Percentiles rank a stretch among this genome's conserved stretches.
phyloP scores from a whole-genome alignment of 2,113 vertebrate species.

The Corapipo altera region DNA sequence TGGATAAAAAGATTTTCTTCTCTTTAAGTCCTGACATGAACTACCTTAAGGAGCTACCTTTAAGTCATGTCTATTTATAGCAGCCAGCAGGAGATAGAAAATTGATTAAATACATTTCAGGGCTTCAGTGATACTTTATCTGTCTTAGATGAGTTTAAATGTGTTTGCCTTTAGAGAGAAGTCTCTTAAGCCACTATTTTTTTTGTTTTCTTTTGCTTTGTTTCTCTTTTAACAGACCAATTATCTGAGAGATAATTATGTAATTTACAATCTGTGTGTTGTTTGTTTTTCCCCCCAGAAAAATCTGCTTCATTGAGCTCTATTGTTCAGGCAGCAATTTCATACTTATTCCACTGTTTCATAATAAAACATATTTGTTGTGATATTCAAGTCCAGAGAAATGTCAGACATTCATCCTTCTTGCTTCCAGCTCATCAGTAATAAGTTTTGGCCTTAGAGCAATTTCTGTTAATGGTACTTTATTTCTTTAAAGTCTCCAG shows the following conservation, averaged over 20 bases:
- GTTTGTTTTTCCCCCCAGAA: not conserved
- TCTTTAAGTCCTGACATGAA: not conserved
- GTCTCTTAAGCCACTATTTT: not conserved
- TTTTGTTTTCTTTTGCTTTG: not conserved
- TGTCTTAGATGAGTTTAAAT: not conserved
- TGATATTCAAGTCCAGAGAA: not conserved
- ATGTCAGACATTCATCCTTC: not conserved
- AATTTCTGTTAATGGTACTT: not conserved
- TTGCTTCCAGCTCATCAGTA: not conserved
- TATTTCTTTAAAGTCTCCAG: not conserved
- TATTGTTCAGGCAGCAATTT: not conserved
- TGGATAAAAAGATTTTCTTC: not conserved
- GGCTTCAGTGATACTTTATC: not conserved
- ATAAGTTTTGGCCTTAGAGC: not conserved
- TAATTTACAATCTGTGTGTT: not conserved
- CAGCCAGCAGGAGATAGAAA: not conserved
- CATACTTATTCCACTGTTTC: not conserved
- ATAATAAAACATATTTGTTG: not conserved
- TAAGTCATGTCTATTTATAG: not conserved
- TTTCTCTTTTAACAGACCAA: not conserved
- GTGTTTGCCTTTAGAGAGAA: not conserved
- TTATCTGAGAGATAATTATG: not conserved
- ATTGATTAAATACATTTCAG: slow-evolving; percentile 2
- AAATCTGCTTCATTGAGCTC: not conserved
- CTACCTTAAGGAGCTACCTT: not conserved